phyloP scores from a whole-genome alignment of 2,888 invertebrate genomes.

The Harpalus rubripes region DNA sequence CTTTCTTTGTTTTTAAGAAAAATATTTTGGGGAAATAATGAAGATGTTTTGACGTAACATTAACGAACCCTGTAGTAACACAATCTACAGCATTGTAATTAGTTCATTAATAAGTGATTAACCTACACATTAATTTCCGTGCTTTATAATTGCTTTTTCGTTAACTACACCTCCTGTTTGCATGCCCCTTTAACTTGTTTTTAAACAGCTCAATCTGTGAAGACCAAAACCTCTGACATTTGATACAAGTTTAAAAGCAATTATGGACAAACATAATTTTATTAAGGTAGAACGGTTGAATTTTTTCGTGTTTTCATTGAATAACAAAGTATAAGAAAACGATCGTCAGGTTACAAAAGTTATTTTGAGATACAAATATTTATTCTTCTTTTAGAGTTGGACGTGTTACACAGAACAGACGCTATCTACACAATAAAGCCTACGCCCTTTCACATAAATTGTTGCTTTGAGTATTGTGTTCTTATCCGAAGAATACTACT shows the following conservation, averaged over 20 bases:
- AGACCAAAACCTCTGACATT: not conserved
- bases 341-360: constrained; percentile 48
- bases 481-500: no score
- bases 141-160: constrained; percentile 24
- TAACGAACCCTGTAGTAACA: constrained; percentile 10
- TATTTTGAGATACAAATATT: constrained; percentile 58
- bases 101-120: constrained; percentile 42
- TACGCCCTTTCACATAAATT: not conserved
- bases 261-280: not conserved
- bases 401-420: not conserved
- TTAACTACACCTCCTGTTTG: constrained; percentile 5
- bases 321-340: constrained; percentile 35
- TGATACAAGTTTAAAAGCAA: not conserved
- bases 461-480: not conserved
- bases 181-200: not conserved
- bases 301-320: constrained; percentile 32
- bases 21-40: no score
- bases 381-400: constrained; percentile 37
- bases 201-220: not conserved
- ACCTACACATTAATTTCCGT: constrained; percentile 19
- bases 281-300: not conserved
- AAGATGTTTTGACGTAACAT: no score
- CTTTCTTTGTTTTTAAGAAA: no score
- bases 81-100: constrained; percentile 26
- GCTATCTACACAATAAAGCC: constrained; percentile 34